phyloP scores from a whole-genome alignment of 2,888 invertebrate species.

The Sinodicranocentrus sp. region DNA sequence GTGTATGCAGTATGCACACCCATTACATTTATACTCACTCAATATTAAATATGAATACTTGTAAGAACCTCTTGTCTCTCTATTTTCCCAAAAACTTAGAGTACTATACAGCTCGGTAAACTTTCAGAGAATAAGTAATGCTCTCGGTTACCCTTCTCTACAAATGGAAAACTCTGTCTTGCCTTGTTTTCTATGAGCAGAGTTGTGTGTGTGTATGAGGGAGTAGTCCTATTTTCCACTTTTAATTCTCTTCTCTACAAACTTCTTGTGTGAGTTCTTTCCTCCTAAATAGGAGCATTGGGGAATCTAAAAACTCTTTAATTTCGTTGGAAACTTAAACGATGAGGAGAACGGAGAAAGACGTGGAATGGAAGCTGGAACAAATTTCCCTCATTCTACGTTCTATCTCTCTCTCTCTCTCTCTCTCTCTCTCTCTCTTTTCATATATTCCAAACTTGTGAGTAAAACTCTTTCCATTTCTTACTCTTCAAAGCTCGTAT shows the following conservation, averaged over 20 bases:
- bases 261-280: not conserved
- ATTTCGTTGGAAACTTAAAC: slow-evolving; percentile 40
- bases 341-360: not conserved
- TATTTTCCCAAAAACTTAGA: too few relatives aligned
- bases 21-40: slow-evolving; percentile 30
- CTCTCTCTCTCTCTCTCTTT: slow-evolving; percentile 15
- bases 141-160: too few relatives aligned
- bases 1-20: not conserved
- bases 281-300: slow-evolving; percentile 1
- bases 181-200: too few relatives aligned
- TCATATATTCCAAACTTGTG: not conserved
- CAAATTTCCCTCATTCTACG: slow-evolving; percentile 6
- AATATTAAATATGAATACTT: slow-evolving; percentile 54
- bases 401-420: slow-evolving; percentile 25
- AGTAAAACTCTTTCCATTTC: too few relatives aligned
- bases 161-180: too few relatives aligned
- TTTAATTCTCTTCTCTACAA: slow-evolving; percentile 1
- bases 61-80: not conserved
- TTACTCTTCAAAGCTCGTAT: too few relatives aligned
- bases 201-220: too few relatives aligned
- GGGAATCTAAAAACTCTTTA: slow-evolving; percentile 48
- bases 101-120: too few relatives aligned
- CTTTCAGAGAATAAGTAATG: too few relatives aligned
- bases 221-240: not conserved
- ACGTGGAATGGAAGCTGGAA: slow-evolving; percentile 19